Evolutionary conservation across 2,113 vertebrate species (phyloP).

Genomic region (Vombatus ursinus): DNA sequence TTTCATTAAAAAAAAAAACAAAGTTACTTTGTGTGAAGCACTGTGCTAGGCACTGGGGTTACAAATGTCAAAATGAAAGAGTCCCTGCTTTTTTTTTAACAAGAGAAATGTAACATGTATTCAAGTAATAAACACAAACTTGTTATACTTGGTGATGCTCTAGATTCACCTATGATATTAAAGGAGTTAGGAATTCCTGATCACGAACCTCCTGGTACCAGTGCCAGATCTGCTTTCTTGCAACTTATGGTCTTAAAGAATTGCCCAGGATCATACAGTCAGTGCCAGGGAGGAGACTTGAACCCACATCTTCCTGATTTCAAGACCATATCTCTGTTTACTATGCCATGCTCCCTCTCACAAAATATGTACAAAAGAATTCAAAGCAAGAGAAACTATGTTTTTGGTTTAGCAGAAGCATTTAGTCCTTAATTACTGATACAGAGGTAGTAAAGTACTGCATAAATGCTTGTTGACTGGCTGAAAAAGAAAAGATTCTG

Average conservation of each 20-base stretch:
- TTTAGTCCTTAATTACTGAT: neutral
- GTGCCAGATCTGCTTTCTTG: neutral
- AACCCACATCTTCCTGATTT: neutral
- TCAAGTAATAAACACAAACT: neutral
- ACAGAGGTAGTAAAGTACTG: neutral
- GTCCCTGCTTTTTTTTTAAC: neutral
- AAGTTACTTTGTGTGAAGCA: neutral
- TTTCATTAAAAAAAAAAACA: neutral
- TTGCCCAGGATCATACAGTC: neutral
- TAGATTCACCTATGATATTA: neutral
- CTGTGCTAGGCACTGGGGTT: neutral
- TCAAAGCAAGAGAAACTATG: neutral
- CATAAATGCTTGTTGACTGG: neutral
- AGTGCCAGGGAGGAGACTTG: neutral
- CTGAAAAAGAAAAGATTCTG: neutral
- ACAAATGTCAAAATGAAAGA: neutral
- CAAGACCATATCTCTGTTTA: neutral
- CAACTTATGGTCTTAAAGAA: neutral
- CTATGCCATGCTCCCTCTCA: neutral
- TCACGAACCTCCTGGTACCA: neutral
- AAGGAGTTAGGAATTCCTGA: neutral
- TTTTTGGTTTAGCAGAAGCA: neutral
- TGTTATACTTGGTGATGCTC: neutral
- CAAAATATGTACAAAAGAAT: neutral
- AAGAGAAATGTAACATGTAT: neutral